Percentiles rank a stretch among this genome's conserved stretches.
Conservation (phyloP, 2,888 invertebrate species). For the Nymphalis urticae region DNA sequence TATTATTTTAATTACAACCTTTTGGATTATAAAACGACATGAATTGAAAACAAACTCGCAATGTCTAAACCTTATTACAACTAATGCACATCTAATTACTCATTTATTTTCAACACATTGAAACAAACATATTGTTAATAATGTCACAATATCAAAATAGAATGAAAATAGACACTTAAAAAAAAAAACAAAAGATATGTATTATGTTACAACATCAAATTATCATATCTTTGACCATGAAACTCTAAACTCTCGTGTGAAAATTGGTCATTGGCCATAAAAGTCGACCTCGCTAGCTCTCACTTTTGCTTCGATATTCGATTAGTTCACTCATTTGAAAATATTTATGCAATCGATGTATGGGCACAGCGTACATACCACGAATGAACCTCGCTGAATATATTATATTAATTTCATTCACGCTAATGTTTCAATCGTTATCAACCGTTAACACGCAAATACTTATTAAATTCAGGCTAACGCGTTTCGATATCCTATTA, state of each 20-base stretch:
- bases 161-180: background rate
- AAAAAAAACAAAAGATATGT: background rate
- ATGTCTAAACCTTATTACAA: too few species aligned
- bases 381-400: slow-evolving; percentile 7
- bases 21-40: too few species aligned
- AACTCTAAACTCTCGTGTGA: slow-evolving; percentile 42
- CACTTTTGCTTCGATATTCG: slow-evolving; percentile 52
- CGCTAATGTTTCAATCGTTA: slow-evolving; percentile 23
- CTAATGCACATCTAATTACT: too few species aligned
- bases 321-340: slow-evolving; percentile 18
- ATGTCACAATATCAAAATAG: background rate
- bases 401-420: slow-evolving; percentile 25
- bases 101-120: background rate
- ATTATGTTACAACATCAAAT: slow-evolving; percentile 42
- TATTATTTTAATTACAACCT: background rate
- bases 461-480: slow-evolving; percentile 1
- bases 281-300: slow-evolving; percentile 57
- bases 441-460: slow-evolving; percentile 14
- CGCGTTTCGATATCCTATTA: slow-evolving; percentile 7
- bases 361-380: slow-evolving; percentile 1
- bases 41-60: too few species aligned
- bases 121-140: background rate
- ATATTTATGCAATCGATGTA: slow-evolving; percentile 22
- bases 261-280: slow-evolving; percentile 34
- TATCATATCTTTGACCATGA: slow-evolving; percentile 65